phyloP scores from a whole-genome alignment of 2,113 vertebrate genomes.

The Osmerus eperlanus region DNA sequence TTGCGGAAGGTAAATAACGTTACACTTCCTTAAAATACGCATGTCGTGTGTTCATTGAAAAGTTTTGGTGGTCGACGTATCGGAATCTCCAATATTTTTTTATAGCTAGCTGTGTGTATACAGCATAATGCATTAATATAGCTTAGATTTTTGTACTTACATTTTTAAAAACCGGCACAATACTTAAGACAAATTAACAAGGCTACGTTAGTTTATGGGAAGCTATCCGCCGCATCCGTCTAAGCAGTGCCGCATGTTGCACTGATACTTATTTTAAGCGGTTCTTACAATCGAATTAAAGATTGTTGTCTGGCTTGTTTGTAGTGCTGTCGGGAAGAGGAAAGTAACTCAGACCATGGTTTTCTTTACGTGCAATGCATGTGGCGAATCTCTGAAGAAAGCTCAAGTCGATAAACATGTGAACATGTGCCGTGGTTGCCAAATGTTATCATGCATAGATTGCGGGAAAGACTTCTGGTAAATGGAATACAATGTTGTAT shows the following conservation, averaged over 20 bases:
- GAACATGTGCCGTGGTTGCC: slow-evolving; percentile 75
- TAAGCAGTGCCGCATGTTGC: not conserved
- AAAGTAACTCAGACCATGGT: slow-evolving; percentile 76
- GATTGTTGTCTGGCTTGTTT: not conserved
- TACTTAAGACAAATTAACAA: too few species aligned
- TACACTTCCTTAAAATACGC: not conserved
- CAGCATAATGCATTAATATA: too few species aligned
- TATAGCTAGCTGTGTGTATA: too few species aligned
- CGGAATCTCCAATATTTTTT: too few species aligned
- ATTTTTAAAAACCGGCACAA: too few species aligned
- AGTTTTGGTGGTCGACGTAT: slow-evolving; percentile 15
- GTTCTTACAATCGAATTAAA: too few species aligned
- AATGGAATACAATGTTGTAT: slow-evolving; percentile 28
- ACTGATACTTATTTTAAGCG: not conserved
- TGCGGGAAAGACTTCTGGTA: slow-evolving; percentile 96
- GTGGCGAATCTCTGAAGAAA: slow-evolving; percentile 94
- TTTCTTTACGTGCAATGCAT: slow-evolving; percentile 88
- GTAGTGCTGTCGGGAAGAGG: too few species aligned
- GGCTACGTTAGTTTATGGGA: too few species aligned
- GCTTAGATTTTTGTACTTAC: too few species aligned
- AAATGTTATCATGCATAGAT: slow-evolving; percentile 90
- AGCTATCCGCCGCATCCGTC: too few species aligned
- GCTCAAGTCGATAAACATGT: slow-evolving; percentile 90
- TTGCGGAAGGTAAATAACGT: slow-evolving; percentile 18
- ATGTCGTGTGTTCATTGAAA: slow-evolving; percentile 57